Evolutionary conservation across 2,113 vertebrate species (phyloP).

Genomic region (Dendropsophus ebraccatus): DNA sequence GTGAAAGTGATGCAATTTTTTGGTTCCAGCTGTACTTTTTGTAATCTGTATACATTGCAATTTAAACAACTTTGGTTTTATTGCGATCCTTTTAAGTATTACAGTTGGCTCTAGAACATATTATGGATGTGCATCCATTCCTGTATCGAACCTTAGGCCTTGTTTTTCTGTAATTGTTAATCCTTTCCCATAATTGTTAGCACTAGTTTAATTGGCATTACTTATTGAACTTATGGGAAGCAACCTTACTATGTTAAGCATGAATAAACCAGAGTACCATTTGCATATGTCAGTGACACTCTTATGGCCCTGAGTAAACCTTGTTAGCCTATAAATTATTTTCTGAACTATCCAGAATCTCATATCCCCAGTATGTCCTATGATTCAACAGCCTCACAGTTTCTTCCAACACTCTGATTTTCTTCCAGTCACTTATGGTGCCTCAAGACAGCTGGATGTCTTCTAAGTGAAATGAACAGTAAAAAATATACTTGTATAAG

Average conservation of each 20-base stretch:
- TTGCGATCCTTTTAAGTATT: not conserved
- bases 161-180: not conserved
- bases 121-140: not conserved
- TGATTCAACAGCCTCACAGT: not conserved
- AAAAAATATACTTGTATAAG: not conserved
- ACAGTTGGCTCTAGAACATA: not conserved
- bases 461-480: not conserved
- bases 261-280: not conserved
- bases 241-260: not conserved
- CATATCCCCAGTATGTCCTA: not conserved
- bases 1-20: not conserved
- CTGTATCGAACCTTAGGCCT: not conserved
- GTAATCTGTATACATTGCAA: no score
- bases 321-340: not conserved
- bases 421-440: constrained; percentile 4
- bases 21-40: not conserved
- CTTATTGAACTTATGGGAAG: not conserved
- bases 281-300: not conserved
- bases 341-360: not conserved
- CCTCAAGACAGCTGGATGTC: not conserved
- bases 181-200: not conserved
- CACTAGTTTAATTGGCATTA: not conserved
- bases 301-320: not conserved
- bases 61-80: not conserved
- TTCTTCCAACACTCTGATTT: not conserved